A percentile compares a stretch with the other conserved stretches of the same genome.
These are phyloP conservation scores for Griposia aprilina DNA, from an alignment of 2,888 invertebrate species.

Conservation along the genomic window DNA sequence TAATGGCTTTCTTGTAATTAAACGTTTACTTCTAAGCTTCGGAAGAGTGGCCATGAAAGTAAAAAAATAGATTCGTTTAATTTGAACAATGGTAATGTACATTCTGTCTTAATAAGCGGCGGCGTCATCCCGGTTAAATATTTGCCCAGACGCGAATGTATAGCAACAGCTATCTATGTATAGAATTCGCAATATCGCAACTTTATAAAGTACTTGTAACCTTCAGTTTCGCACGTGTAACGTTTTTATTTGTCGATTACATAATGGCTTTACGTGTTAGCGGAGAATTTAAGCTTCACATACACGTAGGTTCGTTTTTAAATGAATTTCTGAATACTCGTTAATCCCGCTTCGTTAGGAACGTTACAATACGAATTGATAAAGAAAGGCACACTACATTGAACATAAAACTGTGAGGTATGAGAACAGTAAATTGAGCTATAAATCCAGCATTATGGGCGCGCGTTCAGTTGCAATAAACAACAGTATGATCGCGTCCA, in stretches of 20 bases:
- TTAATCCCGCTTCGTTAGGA: slow-evolving; percentile 28
- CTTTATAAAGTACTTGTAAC: slow-evolving; percentile 49
- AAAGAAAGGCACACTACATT: slow-evolving; percentile 49
- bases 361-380: slow-evolving; percentile 32
- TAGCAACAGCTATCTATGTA: slow-evolving; percentile 43
- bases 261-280: slow-evolving; percentile 44
- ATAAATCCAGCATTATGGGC: slow-evolving; percentile 64
- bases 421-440: slow-evolving; percentile 71
- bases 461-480: slow-evolving; percentile 64
- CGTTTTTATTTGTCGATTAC: slow-evolving; percentile 58
- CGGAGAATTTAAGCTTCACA: slow-evolving; percentile 38
- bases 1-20: slow-evolving; percentile 48
- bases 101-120: slow-evolving; percentile 22
- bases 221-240: slow-evolving; percentile 47
- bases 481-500: slow-evolving; percentile 60
- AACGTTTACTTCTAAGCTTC: slow-evolving; percentile 19
- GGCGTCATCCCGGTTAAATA: slow-evolving; percentile 40
- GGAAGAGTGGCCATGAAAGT: slow-evolving; percentile 5
- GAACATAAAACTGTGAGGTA: slow-evolving; percentile 62
- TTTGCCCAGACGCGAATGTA: slow-evolving; percentile 50
- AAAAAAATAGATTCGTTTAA: slow-evolving; percentile 9
- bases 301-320: slow-evolving; percentile 21
- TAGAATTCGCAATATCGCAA: slow-evolving; percentile 40
- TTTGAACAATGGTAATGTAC: slow-evolving; percentile 24
- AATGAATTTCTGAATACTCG: slow-evolving; percentile 26